phyloP scores from a whole-genome alignment of 1,140 invertebrate species.

The Nautilus pompilius region DNA sequence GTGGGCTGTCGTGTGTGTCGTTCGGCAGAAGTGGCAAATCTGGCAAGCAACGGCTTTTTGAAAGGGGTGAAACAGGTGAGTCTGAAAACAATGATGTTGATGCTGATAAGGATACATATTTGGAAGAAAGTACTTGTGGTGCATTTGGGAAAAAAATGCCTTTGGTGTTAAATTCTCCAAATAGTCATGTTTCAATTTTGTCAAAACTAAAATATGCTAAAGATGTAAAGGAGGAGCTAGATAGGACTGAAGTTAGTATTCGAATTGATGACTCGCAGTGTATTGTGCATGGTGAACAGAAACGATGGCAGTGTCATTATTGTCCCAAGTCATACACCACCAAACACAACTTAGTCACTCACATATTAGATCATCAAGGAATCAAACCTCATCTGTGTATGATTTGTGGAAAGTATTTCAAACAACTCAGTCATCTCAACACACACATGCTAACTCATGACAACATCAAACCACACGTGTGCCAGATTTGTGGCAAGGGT shows the following conservation, averaged over 20 bases:
- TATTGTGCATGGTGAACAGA: conserved; percentile 36
- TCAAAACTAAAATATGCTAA: conserved; percentile 10
- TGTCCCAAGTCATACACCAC: conserved; percentile 51
- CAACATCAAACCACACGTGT: conserved; percentile 48
- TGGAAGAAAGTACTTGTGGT: neutral
- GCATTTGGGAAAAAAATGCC: neutral
- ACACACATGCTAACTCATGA: conserved; percentile 54
- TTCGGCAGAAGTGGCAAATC: neutral
- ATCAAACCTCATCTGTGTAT: conserved; percentile 52
- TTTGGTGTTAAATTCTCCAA: neutral
- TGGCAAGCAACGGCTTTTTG: neutral
- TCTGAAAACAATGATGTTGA: neutral
- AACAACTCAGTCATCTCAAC: conserved; percentile 49
- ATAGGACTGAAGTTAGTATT: conserved; percentile 37
- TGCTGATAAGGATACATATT: conserved; percentile 2
- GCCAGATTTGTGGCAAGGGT: conserved; percentile 43
- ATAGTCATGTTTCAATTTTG: conserved; percentile 6
- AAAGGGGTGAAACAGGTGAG: neutral
- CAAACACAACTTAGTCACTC: conserved; percentile 53
- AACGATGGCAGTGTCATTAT: conserved; percentile 48
- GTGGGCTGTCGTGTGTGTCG: conserved; percentile 1
- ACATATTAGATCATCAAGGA: conserved; percentile 49
- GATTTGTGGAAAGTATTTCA: conserved; percentile 53
- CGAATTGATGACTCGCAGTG: conserved; percentile 44
- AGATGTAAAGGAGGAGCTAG: conserved; percentile 23